Evolutionary conservation across 1,140 invertebrate genomes (phyloP).

Genomic region (Colletes gigas): DNA sequence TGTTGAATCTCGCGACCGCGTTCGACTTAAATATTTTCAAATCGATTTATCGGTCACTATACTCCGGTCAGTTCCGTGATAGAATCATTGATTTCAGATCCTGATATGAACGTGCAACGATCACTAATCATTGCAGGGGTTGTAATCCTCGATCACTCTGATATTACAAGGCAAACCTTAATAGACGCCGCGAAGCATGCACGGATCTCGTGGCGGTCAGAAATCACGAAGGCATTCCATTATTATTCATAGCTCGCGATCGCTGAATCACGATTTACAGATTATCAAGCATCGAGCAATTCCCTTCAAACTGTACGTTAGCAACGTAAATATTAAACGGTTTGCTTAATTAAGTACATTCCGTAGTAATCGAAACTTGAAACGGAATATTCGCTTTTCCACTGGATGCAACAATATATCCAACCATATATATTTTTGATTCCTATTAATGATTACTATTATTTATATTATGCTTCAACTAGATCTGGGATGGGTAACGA

Average conservation of each 20-base stretch:
- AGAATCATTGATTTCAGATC: constrained; percentile 2
- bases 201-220: background rate
- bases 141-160: constrained; percentile 1
- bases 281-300: background rate
- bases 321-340: background rate
- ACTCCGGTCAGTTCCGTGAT: background rate
- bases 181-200: constrained; percentile 14
- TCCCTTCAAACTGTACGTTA: background rate
- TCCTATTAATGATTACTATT: too few species aligned
- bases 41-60: background rate
- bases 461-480: too few species aligned
- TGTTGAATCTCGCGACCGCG: too few species aligned
- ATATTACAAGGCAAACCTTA: constrained; percentile 7
- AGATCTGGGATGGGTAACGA: too few species aligned
- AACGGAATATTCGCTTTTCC: background rate
- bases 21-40: background rate
- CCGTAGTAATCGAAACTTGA: background rate
- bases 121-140: background rate
- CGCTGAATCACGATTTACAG: constrained; percentile 11
- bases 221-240: constrained; percentile 43
- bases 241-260: constrained; percentile 36
- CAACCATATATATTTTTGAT: too few species aligned
- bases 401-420: too few species aligned
- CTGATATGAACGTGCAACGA: background rate
- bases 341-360: background rate